Evolutionary conservation across 2,888 invertebrate species (phyloP).

Genomic region (Melieria picta): DNA sequence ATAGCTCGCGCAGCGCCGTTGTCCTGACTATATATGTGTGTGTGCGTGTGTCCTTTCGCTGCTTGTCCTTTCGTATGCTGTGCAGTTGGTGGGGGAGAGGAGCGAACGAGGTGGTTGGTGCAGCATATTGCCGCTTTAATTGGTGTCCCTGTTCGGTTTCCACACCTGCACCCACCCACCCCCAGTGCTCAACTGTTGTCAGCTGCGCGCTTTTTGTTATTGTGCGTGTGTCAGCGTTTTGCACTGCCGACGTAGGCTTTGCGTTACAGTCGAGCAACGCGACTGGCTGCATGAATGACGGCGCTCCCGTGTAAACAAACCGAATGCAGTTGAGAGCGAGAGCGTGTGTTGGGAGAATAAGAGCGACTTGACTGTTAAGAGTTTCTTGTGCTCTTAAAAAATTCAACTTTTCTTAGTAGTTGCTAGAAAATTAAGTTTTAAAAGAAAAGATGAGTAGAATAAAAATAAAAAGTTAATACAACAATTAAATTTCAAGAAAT

Average conservation of each 20-base stretch:
- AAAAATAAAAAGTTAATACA: too few species aligned
- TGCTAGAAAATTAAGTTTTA: too few species aligned
- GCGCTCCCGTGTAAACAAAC: not conserved
- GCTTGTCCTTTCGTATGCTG: not conserved
- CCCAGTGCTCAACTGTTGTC: too few species aligned
- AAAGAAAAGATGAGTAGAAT: too few species aligned
- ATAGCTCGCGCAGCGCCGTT: conserved; percentile 49
- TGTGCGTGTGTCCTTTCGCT: conserved; percentile 31
- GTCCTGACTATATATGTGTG: conserved; percentile 17
- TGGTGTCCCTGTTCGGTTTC: conserved; percentile 33
- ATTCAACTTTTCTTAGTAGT: too few species aligned
- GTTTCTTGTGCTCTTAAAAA: too few species aligned
- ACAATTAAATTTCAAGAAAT: too few species aligned
- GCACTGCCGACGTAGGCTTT: not conserved
- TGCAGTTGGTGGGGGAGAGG: not conserved
- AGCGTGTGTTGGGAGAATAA: not conserved
- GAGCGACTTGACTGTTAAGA: not conserved
- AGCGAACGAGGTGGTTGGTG: not conserved
- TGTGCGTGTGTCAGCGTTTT: too few species aligned
- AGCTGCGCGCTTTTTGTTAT: too few species aligned
- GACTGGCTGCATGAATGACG: too few species aligned
- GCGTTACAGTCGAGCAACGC: too few species aligned
- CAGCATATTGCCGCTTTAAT: conserved; percentile 28
- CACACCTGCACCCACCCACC: too few species aligned
- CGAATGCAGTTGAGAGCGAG: not conserved